phyloP scores from a whole-genome alignment of 1,140 invertebrate genomes.

The Leucophenga varia region DNA sequence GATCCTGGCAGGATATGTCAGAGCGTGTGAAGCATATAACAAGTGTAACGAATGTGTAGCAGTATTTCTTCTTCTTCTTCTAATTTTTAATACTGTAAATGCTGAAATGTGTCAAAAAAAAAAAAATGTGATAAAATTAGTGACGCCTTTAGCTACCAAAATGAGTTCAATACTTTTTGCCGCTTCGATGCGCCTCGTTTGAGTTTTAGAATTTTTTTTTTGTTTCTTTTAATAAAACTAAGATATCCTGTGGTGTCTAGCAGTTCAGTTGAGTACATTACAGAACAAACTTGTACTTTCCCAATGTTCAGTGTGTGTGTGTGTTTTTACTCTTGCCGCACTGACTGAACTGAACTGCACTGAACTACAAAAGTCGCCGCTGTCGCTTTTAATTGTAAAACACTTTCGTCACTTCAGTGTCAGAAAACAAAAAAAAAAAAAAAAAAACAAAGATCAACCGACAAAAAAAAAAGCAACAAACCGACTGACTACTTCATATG shows the following conservation, averaged over 20 bases:
- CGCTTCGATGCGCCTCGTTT: background rate
- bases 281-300: too few species aligned
- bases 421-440: too few species aligned
- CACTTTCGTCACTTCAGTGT: conserved; percentile 47
- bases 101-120: conserved; percentile 15
- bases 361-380: conserved; percentile 23
- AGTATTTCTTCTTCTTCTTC: too few species aligned
- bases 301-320: background rate
- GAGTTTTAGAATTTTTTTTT: conserved; percentile 6
- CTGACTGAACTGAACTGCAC: background rate
- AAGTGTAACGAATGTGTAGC: conserved; percentile 44
- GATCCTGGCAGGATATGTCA: conserved; percentile 8
- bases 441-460: too few species aligned
- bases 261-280: conserved; percentile 11
- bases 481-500: too few species aligned
- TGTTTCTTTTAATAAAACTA: too few species aligned
- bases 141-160: conserved; percentile 31
- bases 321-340: background rate
- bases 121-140: conserved; percentile 53
- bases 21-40: conserved; percentile 53
- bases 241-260: conserved; percentile 37
- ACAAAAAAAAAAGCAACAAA: too few species aligned
- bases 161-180: conserved; percentile 1
- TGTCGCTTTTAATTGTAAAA: conserved; percentile 46
- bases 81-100: too few species aligned